Conservation (phyloP, 2,888 invertebrate species). For the Callosobruchus maculatus region DNA sequence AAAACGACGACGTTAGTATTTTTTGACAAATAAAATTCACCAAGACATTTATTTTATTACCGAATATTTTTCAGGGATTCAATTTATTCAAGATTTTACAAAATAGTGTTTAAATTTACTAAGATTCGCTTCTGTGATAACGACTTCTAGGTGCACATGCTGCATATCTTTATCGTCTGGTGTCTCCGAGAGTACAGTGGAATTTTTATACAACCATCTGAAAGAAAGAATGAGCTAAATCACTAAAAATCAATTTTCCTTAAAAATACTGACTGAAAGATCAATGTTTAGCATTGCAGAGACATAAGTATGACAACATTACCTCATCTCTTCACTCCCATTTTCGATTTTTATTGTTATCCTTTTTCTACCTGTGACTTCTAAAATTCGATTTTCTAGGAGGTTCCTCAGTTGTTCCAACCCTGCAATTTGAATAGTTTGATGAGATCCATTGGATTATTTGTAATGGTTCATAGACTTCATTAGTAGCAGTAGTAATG, state of each 20-base stretch:
- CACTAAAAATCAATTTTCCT: too few relatives aligned
- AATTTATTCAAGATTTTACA: conserved; percentile 9
- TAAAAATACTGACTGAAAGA: too few relatives aligned
- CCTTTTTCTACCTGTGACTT: conserved; percentile 21
- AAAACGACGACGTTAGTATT: too few relatives aligned
- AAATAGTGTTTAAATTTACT: conserved; percentile 31
- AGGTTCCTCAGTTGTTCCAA: conserved; percentile 14
- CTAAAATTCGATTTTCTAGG: conserved; percentile 23
- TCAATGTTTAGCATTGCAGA: too few relatives aligned
- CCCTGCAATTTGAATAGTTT: conserved; percentile 19
- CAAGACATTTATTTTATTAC: neutral
- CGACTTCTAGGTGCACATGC: conserved; percentile 22
- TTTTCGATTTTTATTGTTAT: conserved; percentile 26
- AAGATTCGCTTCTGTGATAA: conserved; percentile 28
- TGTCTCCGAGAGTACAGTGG: conserved; percentile 26
- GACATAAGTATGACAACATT: conserved; percentile 1
- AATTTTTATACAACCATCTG: conserved; percentile 33
- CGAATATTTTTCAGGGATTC: neutral
- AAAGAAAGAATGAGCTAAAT: too few relatives aligned
- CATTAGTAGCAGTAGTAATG: too few relatives aligned
- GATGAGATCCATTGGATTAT: too few relatives aligned
- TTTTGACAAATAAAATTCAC: too few relatives aligned
- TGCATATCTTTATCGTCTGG: conserved; percentile 25
- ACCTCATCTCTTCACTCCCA: conserved; percentile 33
- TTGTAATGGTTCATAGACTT: too few relatives aligned